Base-by-base conservation (phyloP, 2,797 vertebrate species). In the Liparis tanakae region DNA sequence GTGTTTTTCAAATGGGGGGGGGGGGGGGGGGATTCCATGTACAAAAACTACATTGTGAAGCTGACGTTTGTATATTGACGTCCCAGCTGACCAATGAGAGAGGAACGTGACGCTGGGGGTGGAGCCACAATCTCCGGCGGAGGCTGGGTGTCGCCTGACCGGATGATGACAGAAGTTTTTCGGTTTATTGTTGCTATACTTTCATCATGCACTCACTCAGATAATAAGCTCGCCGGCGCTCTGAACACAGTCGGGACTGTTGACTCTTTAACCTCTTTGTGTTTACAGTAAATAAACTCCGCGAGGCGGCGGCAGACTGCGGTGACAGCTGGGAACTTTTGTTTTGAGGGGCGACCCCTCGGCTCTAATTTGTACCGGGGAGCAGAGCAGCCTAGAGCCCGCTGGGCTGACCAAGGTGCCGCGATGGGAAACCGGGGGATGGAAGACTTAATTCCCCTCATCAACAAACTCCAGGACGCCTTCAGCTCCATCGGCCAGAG, bases 401-500 rank as follows among this genome's bases (percentile, higher is more conserved):
- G 7, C 53, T 22, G 82, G 72, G 63, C 75, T 68, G 58, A 85
- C 60, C 65, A 69, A 77, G 55, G 67, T 56, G 87, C 88, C 89
- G 87, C 92, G 69, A 98, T 99, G 97, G 97, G 97, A 86, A 98
- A 98, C 95, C 95, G 96, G 85, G 97, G 97, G 75, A 99, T 99
- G 97, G 97, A 98, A 89, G 97, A 99, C 48, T 93, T 99, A 54
- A 99, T 99, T 81, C 97, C 97, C 76, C 94, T 98, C 74, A 96
- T 99, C 70, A 99, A 99, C 93, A 97, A 97, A 77, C 96, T 99
- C 71, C 97, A 99, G 85, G 97, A 98, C 91, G 97, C 97, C 5
- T 99, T 99, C 94, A 97, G 96, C 91, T 97, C 96, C 84, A 98
- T 99, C 90, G 97, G 97, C 6, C 97, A 98, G 94, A 96, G 94